A percentile compares a stretch with the other conserved stretches of the same genome.
These are phyloP conservation scores for Eupsilia transversa DNA, from an alignment of 2,888 invertebrate species.

Conservation along the genomic window DNA sequence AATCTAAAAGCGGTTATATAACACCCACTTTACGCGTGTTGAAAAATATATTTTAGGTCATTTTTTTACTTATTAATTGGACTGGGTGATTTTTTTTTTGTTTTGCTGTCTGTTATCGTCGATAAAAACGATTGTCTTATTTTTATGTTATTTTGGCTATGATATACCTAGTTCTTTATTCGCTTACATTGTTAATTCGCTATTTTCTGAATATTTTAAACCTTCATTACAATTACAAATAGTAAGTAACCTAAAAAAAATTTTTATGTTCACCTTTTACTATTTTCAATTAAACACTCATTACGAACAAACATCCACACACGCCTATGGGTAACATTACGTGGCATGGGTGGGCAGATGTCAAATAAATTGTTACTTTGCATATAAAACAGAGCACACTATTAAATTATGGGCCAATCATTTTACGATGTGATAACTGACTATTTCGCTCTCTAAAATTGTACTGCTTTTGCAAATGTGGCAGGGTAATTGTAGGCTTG, in stretches of 20 bases:
- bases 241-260: neutral
- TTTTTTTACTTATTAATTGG: neutral
- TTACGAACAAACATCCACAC: constrained; percentile 41
- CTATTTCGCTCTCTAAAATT: constrained; percentile 24
- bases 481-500: constrained; percentile 32
- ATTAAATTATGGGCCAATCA: constrained; percentile 24
- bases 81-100: no score
- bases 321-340: neutral
- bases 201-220: no score
- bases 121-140: no score
- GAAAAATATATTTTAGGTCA: no score
- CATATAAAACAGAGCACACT: constrained; percentile 32
- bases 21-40: no score
- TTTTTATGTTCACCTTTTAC: neutral
- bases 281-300: neutral
- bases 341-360: constrained; percentile 44
- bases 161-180: neutral
- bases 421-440: constrained; percentile 21
- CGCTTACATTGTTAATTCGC: neutral
- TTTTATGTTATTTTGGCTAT: neutral
- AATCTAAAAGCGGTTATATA: no score
- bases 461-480: constrained; percentile 31
- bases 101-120: no score
- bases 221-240: neutral
- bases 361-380: constrained; percentile 38